Evolutionary conservation across 2,113 vertebrate genomes (phyloP).

Genomic region (Diadophis punctatus): DNA sequence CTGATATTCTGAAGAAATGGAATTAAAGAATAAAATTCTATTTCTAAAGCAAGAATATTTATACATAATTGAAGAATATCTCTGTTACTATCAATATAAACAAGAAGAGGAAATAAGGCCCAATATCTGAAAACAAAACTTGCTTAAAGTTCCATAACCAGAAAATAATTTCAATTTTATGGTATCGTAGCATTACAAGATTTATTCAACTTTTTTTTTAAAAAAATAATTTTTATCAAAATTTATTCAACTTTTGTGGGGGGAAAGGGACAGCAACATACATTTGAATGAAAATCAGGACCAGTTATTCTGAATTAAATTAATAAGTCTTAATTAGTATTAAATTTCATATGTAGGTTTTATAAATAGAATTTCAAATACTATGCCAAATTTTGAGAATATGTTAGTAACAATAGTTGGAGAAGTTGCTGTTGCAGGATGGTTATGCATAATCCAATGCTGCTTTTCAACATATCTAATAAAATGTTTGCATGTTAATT

Average conservation of each 20-base stretch:
- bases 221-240: no score
- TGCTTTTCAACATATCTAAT: slow-evolving; percentile 48
- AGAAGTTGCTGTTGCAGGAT: neutral
- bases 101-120: neutral
- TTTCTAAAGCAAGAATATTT: neutral
- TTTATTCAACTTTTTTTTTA: slow-evolving; percentile 26
- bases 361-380: neutral
- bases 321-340: neutral
- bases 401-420: neutral
- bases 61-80: neutral
- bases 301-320: slow-evolving; percentile 28
- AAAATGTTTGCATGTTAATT: slow-evolving; percentile 62
- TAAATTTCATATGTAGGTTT: neutral
- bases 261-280: slow-evolving; percentile 27
- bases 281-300: slow-evolving; percentile 28
- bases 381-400: neutral
- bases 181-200: slow-evolving; percentile 42
- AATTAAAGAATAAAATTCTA: neutral
- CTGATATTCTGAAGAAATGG: slow-evolving; percentile 14
- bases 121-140: neutral
- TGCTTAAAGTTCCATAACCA: neutral
- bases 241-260: slow-evolving; percentile 9
- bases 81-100: neutral
- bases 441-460: slow-evolving; percentile 23
- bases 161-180: slow-evolving; percentile 42